Evolutionary conservation across 2,797 vertebrate genomes (phyloP), one percentile per base, ranked within the genome.

Genomic region (Pitangus sulphuratus): DNA sequence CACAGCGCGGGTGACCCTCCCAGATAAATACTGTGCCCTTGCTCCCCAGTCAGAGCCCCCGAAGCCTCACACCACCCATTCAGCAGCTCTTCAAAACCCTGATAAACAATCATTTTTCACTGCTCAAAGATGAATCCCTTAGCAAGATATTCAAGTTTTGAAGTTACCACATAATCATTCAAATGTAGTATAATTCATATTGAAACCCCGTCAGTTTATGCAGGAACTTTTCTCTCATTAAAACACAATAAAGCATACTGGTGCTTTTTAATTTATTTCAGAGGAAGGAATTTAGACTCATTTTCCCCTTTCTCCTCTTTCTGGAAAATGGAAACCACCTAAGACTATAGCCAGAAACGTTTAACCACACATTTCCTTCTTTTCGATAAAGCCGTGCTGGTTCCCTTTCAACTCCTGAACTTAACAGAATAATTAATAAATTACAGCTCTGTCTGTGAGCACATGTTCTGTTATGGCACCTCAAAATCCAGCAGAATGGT

Each of bases 341-440:
- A 98, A 98, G 94, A 94, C 94, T 94, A 94, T 42, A 96, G 87
- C 95, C 98, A 97, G 98, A 99, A 99, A 98, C 96, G 98, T 98
- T 98, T 98, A 97, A 99, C 99, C 99, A 98, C 99, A 98, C 94
- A 98, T 98, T 99, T 99, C 99, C 99, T 99, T 98, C 97, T 98
- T 98, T 97, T 95, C 97, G 97, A 98, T 97, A 98, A 97, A 97
- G 54, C 35, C 53, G 70, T 83, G 68, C 31, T 93, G 60, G 95
- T 96, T 97, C 94, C 90, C 47, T 96, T 95, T 91, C 33, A 90
- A 76, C 81, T 33, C 87, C 82, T 76, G 9, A 95, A 96, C 87
- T 79, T 91, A 93, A 93, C 96, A 92, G 79, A 91, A 87, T 84
- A 61, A 68, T 83, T 93, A 95, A 89, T 78, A 94, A 81, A 91